Conservation (phyloP, 2,888 invertebrate genomes). For the Caenorhabditis japonica region DNA sequence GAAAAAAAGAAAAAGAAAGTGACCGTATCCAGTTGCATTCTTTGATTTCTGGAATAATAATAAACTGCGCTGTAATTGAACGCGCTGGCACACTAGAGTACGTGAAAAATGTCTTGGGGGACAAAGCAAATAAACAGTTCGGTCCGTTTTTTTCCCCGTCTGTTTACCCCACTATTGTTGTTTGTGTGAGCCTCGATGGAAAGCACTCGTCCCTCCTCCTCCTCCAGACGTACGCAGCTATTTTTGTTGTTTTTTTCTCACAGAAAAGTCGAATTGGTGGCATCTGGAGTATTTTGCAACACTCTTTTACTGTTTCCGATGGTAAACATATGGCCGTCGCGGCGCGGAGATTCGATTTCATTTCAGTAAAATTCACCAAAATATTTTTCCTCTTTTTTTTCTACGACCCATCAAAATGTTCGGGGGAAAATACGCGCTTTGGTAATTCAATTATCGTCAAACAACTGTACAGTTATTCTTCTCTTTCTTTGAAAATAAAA, state of each 20-base stretch:
- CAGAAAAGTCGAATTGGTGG: background rate
- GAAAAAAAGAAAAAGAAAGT: too few species aligned
- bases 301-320: conserved; percentile 11
- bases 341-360: conserved; percentile 1
- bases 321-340: conserved; percentile 1
- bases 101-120: background rate
- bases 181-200: too few species aligned
- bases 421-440: too few species aligned
- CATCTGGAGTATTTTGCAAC: background rate
- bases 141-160: background rate
- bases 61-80: too few species aligned
- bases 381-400: too few species aligned
- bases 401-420: too few species aligned
- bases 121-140: conserved; percentile 10
- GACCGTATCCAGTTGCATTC: background rate
- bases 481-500: too few species aligned
- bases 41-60: background rate
- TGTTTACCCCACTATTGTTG: background rate
- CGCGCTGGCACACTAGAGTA: too few species aligned
- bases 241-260: background rate
- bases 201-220: too few species aligned
- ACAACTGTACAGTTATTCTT: too few species aligned
- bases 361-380: too few species aligned
- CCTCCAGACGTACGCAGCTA: background rate
- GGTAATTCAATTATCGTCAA: too few species aligned